Evolutionary conservation across 1,140 invertebrate species (phyloP), one percentile per base, ranked within the genome.

Genomic region (Dreissena polymorpha): DNA sequence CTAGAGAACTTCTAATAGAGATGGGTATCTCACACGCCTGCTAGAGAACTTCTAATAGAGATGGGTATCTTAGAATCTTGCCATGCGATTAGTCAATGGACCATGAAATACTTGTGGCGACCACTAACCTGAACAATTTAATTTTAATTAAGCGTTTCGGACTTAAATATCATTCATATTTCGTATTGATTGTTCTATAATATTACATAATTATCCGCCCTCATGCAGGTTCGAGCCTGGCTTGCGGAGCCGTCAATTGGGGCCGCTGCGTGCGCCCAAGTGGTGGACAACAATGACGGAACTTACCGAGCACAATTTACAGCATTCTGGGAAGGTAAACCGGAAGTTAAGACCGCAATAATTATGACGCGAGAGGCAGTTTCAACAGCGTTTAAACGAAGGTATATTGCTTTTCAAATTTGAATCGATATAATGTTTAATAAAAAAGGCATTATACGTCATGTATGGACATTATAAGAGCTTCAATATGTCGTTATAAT

Each of bases 241-340:
- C 67, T 83, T 51, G 64, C 27, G 23, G 75, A 80, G 50, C 27
- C 57, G n/a, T 65, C 29, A 27, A 25, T 67, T 1, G 70, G 67
- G 10, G 77, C 67, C 12, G 73, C 67, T 23, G 18, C 73, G n/a
- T 53, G 74, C 18, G 81, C 76, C 23, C 16, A 70, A 10, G 84
- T 87, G 18, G 72, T 60, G 7, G 83, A 87, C 75, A 49, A 85
- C 71, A 55, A 71, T 14, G 76, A 87, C 67, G 86, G 86, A 53
- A 87, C 74, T 82, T 87, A 87, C 57, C 25, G 77, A 10, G 84
- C 86, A 6, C 51, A 75, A 60, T 23, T 83, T 39, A 74, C 50
- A 3, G 64, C 82, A 49, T 77, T 85, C 53, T 87, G 86, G 86
- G 63, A 16, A 29, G 86, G 86, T 16, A 16, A 53, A 51, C 72